A percentile compares a stretch with the other conserved stretches of the same genome.
phyloP scores from a whole-genome alignment of 2,888 invertebrate genomes.

The Brenthis ino region DNA sequence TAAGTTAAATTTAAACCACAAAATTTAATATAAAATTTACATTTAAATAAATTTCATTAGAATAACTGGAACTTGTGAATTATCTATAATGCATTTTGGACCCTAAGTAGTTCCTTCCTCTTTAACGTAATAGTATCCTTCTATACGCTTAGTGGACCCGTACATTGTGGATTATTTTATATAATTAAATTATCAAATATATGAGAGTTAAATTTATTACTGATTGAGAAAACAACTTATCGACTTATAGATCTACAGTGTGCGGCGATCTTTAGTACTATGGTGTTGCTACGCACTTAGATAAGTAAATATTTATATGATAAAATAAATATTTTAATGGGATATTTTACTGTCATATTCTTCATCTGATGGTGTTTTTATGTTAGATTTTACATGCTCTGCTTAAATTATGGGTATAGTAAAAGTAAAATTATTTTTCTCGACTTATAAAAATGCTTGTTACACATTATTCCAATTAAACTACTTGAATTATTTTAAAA shows the following conservation, averaged over 20 bases:
- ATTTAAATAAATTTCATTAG: background rate
- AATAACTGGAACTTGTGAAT: conserved; percentile 11
- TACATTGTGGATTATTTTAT: background rate
- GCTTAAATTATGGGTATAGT: no score
- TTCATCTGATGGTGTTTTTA: no score
- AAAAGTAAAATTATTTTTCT: no score
- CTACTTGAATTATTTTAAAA: no score
- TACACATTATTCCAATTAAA: no score
- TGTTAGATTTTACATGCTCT: no score
- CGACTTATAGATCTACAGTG: conserved; percentile 5
- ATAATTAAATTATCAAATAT: background rate
- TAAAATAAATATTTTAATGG: no score
- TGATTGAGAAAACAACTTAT: background rate
- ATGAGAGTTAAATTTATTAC: no score
- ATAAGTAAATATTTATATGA: background rate
- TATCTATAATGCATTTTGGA: conserved; percentile 20
- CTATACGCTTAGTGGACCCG: conserved; percentile 8
- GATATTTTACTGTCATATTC: no score
- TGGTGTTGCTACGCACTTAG: conserved; percentile 19
- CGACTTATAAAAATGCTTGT: no score
- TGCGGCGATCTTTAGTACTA: conserved; percentile 1
- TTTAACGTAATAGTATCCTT: conserved; percentile 12
- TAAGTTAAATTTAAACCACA: no score
- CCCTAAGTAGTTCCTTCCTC: conserved; percentile 6
- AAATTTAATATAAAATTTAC: background rate